These are phyloP conservation scores for Eucidaris tribuloides DNA, from an alignment of 35 echinoderm and acorn worm genomes.

Conservation along the genomic window DNA sequence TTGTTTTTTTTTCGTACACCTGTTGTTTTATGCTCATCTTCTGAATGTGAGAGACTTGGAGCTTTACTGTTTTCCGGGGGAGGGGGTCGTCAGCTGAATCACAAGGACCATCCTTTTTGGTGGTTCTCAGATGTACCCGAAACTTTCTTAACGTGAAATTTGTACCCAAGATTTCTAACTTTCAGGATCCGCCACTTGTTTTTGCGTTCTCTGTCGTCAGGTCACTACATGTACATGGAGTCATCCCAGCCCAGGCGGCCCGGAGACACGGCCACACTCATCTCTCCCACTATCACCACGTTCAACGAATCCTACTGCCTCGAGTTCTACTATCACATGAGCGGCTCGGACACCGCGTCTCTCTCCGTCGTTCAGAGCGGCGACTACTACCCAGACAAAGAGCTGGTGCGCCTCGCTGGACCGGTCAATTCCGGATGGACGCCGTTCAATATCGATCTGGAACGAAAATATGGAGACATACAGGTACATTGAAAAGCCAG, in stretches of 20 bases:
- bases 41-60: no score
- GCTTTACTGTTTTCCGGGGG: no score
- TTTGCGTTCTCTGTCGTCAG: no score
- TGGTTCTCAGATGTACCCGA: no score
- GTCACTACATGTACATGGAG: conserved; percentile 67
- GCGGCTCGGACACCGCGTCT: conserved; percentile 35
- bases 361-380: not conserved
- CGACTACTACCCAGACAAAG: not conserved
- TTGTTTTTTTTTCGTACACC: no score
- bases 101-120: no score
- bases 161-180: no score
- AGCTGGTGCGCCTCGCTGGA: not conserved
- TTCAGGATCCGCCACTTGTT: no score
- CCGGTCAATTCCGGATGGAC: not conserved
- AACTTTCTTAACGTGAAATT: no score
- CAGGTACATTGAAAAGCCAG: no score
- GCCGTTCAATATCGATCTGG: not conserved
- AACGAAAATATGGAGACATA: not conserved
- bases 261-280: conserved; percentile 36
- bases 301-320: conserved; percentile 22
- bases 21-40: no score
- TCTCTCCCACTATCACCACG: not conserved
- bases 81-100: no score
- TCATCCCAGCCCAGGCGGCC: conserved; percentile 54
- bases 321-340: conserved; percentile 79